phyloP scores from a whole-genome alignment of 2,888 invertebrate species.

The Dugesia japonica region DNA sequence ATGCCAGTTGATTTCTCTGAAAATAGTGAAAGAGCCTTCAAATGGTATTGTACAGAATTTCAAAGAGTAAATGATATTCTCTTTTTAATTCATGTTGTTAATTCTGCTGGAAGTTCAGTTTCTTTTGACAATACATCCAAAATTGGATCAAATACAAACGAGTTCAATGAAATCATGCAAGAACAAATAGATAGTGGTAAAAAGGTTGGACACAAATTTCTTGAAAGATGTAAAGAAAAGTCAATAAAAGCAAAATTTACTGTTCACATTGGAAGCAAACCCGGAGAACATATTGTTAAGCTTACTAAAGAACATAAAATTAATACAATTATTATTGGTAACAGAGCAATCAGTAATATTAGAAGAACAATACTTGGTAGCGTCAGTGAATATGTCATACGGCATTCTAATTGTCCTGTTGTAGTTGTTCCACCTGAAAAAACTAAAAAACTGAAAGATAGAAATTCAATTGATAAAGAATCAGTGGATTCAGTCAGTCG shows the following conservation, averaged over 20 bases:
- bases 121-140: conserved; percentile 25
- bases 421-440: conserved; percentile 37
- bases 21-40: conserved; percentile 26
- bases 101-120: conserved; percentile 2
- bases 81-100: conserved; percentile 26
- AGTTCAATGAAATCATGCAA: conserved; percentile 8
- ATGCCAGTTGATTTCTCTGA: conserved; percentile 28
- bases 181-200: conserved; percentile 29
- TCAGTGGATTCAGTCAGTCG: not conserved
- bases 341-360: conserved; percentile 26
- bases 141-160: conserved; percentile 11
- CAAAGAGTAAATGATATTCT: conserved; percentile 21
- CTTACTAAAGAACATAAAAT: conserved; percentile 30
- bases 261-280: conserved; percentile 26
- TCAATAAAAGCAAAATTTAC: conserved; percentile 27
- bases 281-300: conserved; percentile 26
- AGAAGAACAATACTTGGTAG: conserved; percentile 30
- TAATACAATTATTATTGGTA: conserved; percentile 25
- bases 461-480: not conserved
- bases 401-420: conserved; percentile 17
- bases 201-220: conserved; percentile 20
- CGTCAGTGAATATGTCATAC: conserved; percentile 32
- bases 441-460: conserved; percentile 20
- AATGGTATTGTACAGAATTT: conserved; percentile 23
- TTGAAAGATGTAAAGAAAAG: conserved; percentile 25